Evolutionary conservation across 2,113 vertebrate genomes (phyloP), one percentile per base, ranked within the genome.

Genomic region (Trematocara stigmaticum): DNA sequence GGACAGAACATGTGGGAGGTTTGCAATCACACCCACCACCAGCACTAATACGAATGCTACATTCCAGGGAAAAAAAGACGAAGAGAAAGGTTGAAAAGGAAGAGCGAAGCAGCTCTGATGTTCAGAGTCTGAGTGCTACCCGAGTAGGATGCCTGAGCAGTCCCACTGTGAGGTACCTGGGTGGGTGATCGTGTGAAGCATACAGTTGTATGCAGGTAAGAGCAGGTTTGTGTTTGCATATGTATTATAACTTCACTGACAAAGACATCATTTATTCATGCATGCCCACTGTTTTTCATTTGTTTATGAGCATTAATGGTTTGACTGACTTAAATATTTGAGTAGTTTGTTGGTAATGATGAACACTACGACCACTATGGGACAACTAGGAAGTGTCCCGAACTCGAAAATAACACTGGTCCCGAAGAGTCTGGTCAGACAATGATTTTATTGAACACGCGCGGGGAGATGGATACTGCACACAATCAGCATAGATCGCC

Each of bases 1-100:
- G 90, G 88, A 94, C 88, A n/a, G 92, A 93, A 83, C 59, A 47
- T 84, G 95, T 95, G 94, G 94, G 94, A 80, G 93, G 94, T 89
- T 81, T 89, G 90, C 90, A 91, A 93, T 94, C 92, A 93, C 86
- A 82, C 85, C 88, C 59, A 90, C 84, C 83, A 86, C 79, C 81
- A 66, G 61, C 52, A 53, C 84, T 88, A 84, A 90, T 40, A 82
- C 55, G 34, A 51, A 55, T 16, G 23, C 88, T 61, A 7, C 83
- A 79, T 86, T 86, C 45, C 81, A 59, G 42, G 10, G 45, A 45
- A 42, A 53, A 45, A 84, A 35, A 79, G 26, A 83, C 12, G 15
- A 45, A 69, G 10, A 53, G 26, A 47, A 78, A 49, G 52, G 53
- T 61, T 87, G 52, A 15, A 86, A 88, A 90, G 18, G 38, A 86